Evolutionary conservation across 2,113 vertebrate species (phyloP).

Genomic region (Chauna torquata): DNA sequence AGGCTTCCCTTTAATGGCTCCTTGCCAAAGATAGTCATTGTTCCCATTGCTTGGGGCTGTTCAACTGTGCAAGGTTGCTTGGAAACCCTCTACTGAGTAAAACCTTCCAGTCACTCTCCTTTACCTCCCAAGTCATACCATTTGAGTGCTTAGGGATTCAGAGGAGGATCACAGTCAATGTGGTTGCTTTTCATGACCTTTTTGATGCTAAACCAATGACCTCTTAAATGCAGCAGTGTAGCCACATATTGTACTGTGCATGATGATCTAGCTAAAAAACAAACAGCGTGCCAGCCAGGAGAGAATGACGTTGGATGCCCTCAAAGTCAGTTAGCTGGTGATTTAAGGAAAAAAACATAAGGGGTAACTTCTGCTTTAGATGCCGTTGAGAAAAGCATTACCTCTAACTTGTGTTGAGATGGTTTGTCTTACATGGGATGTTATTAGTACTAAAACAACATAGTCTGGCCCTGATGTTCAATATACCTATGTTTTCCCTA

Average conservation of each 20-base stretch:
- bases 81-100: constrained; percentile 63
- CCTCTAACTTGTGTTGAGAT: not conserved
- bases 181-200: constrained; percentile 61
- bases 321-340: not conserved
- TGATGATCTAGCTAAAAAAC: not conserved
- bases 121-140: constrained; percentile 53
- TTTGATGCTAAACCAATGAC: constrained; percentile 61
- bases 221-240: constrained; percentile 51
- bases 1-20: constrained; percentile 64
- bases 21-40: constrained; percentile 70
- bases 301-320: not conserved
- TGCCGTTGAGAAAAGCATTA: not conserved
- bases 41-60: constrained; percentile 66
- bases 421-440: not conserved
- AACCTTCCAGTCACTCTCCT: constrained; percentile 61
- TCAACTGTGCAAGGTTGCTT: constrained; percentile 77
- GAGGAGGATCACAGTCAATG: constrained; percentile 56
- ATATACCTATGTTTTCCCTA: not conserved
- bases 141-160: constrained; percentile 47
- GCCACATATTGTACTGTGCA: not conserved
- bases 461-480: not conserved
- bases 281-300: not conserved
- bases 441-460: not conserved
- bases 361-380: not conserved
- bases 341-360: not conserved